These are phyloP conservation scores for Dasyornis broadbenti DNA, from an alignment of 2,113 vertebrate species.

Conservation along the genomic window DNA sequence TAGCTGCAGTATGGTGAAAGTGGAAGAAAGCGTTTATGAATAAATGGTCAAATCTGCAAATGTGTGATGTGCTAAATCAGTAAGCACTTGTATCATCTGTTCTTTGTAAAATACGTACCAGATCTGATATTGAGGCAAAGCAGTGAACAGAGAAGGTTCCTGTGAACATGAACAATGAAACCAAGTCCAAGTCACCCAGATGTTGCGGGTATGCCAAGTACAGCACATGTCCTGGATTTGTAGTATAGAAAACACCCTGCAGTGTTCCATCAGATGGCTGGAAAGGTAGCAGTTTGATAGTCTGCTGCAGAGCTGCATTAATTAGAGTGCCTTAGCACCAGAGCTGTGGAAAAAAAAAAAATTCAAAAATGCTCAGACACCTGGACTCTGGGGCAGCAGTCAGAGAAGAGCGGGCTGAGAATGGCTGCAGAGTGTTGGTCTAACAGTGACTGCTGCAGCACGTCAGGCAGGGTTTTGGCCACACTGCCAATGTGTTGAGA, in stretches of 20 bases:
- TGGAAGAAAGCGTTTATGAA: background rate
- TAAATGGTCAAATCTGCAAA: background rate
- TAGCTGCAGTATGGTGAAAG: background rate
- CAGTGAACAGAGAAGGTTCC: rapidly evolving
- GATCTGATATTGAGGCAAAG: background rate
- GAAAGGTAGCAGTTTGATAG: background rate
- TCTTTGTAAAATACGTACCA: background rate
- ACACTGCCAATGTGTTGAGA: background rate
- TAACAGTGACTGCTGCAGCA: background rate
- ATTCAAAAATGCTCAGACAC: background rate
- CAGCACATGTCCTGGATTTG: background rate
- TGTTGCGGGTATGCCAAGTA: background rate
- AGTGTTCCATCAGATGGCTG: too few species aligned
- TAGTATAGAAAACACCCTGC: background rate
- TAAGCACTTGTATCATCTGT: background rate
- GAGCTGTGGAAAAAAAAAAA: background rate
- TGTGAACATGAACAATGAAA: background rate
- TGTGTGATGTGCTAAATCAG: background rate
- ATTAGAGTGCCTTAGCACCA: background rate
- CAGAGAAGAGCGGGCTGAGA: background rate
- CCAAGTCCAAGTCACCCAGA: rapidly evolving
- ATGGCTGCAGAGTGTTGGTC: rapidly evolving
- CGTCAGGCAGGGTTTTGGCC: background rate
- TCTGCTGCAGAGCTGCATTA: background rate
- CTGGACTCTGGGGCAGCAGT: background rate